A percentile compares a stretch with the other conserved stretches of the same genome.
Evolutionary conservation across 2,888 invertebrate genomes (phyloP).

Genomic region (Ctena decussata): DNA sequence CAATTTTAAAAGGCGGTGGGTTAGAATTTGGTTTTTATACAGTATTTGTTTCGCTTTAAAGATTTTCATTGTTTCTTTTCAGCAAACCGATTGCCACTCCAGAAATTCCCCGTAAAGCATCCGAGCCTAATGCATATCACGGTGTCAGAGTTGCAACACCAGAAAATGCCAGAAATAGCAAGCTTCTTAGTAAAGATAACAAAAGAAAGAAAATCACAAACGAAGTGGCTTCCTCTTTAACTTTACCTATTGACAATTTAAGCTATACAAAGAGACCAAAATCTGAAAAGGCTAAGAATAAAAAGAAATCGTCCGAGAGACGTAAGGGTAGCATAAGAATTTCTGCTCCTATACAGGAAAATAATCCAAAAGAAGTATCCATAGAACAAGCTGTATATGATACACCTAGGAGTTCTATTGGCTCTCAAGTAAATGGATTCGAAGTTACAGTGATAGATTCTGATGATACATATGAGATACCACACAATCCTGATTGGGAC

Average conservation of each 20-base stretch:
- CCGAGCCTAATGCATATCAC: neutral
- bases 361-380: neutral
- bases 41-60: too few relatives aligned
- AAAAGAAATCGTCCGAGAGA: neutral
- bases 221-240: neutral
- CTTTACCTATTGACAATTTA: neutral
- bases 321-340: neutral
- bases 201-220: neutral
- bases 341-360: neutral
- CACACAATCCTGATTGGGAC: neutral
- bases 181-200: neutral
- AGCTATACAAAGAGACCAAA: neutral
- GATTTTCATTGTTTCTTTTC: too few relatives aligned
- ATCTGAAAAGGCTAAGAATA: neutral
- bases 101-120: neutral
- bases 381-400: neutral
- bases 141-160: neutral
- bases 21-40: too few relatives aligned
- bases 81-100: neutral
- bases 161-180: neutral
- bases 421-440: neutral
- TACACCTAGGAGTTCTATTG: neutral
- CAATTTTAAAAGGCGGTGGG: too few relatives aligned
- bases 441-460: neutral
- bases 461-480: constrained; percentile 1